These are phyloP conservation scores for Rhinoptilus africanus DNA, from an alignment of 2,113 vertebrate genomes.

Conservation along the genomic window DNA sequence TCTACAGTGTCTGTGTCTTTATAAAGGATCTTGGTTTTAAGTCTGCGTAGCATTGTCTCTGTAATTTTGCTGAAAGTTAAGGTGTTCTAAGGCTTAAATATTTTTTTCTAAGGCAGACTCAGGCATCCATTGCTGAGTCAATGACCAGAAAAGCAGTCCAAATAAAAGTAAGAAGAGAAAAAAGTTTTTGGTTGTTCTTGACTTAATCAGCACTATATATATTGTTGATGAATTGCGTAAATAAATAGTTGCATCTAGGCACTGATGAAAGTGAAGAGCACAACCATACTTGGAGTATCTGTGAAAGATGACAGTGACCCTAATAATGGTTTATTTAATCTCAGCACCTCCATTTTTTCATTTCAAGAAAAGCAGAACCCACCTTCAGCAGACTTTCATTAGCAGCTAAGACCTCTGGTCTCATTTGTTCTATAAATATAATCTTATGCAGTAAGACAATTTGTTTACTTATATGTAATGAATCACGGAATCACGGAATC, in stretches of 20 bases:
- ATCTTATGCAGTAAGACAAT: not conserved
- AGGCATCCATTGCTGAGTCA: not conserved
- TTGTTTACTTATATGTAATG: not conserved
- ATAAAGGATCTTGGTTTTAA: not conserved
- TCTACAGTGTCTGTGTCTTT: not conserved
- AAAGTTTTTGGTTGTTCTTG: not conserved
- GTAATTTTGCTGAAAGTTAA: not conserved
- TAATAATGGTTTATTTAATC: not conserved
- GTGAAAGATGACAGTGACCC: not conserved
- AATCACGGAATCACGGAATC: no score
- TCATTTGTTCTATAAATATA: not conserved
- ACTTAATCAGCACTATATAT: not conserved
- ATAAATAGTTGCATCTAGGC: not conserved
- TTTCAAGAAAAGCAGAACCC: not conserved
- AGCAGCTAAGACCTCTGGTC: not conserved
- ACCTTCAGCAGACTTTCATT: not conserved
- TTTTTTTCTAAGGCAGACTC: not conserved
- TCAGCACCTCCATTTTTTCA: not conserved
- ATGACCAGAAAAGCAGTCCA: not conserved
- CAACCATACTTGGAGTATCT: not conserved
- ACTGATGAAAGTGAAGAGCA: not conserved
- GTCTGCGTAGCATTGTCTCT: not conserved
- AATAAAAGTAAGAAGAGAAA: not conserved
- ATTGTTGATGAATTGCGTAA: not conserved
- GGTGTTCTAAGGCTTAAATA: not conserved